Evolutionary conservation across 2,113 vertebrate genomes (phyloP), one percentile per base, ranked within the genome.

Genomic region (Cheirogaleus medius): DNA sequence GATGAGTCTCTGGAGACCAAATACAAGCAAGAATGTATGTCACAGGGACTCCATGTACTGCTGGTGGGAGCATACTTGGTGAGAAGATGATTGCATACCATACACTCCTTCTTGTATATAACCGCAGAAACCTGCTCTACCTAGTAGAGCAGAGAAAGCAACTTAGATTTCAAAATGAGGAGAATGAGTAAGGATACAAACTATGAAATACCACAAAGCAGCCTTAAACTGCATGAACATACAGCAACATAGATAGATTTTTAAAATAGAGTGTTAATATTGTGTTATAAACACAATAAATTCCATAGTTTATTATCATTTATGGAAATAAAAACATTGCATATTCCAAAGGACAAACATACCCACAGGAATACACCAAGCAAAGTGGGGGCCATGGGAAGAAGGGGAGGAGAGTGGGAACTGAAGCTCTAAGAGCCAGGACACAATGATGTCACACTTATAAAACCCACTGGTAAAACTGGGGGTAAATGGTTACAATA

Each of bases 251-350:
- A 56, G 34, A 74, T 29, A 44, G 34, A 42, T 12, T 81, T 81
- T 23, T 7, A 29, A 88, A 60, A 8, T 29, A 34, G 13, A 14
- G 12, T 82, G 27, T 63, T 39, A n/a, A 54, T n/a, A n/a, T n/a
- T n/a, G 8, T 42, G 20, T 15, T 49, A 87, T 32, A 74, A 42
- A 39, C 18, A 54, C 4, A 92, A 54, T 87, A 39, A 27, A 76
- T 69, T 52, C n/a, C 56, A 32, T 15, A 60, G 11, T 27, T 73
- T 39, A 74, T 49, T 60, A 37, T 14, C 32, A 69, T 20, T 91
- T 68, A 39, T 60, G 42, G 69, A 93, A 96, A 76, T 74, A 87
- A 78, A 96, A 64, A 20, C 18, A 73, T 85, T 49, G 34, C 11
- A 20, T 29, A 60, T 63, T 93, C 74, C 68, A 63, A 88, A 63